Percentiles rank a stretch among this genome's conserved stretches.
Conservation (phyloP, 2,888 invertebrate genomes). For the Pollenia labialis region DNA sequence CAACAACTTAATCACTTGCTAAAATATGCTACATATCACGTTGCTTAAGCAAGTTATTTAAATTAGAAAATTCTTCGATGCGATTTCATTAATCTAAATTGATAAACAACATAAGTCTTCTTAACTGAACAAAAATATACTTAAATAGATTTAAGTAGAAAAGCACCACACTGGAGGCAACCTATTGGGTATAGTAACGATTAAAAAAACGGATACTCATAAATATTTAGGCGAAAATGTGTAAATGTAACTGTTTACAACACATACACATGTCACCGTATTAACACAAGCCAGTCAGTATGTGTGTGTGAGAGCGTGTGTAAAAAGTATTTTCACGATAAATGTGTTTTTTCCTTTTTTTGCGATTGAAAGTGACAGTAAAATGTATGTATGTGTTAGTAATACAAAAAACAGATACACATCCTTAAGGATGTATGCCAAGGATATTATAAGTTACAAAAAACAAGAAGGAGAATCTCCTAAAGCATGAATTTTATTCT, state of each 20-base stretch:
- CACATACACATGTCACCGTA: neutral
- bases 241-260: constrained; percentile 27
- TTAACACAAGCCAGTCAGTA: too few relatives aligned
- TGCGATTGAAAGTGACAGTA: constrained; percentile 62
- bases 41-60: too few relatives aligned
- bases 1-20: neutral
- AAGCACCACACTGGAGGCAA: constrained; percentile 3
- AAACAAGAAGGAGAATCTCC: constrained; percentile 46
- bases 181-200: neutral
- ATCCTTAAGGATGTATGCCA: constrained; percentile 71
- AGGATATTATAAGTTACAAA: constrained; percentile 64
- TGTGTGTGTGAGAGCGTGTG: neutral
- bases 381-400: constrained; percentile 55
- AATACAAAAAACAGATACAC: constrained; percentile 52
- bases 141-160: neutral
- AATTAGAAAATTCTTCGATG: neutral
- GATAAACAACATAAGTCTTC: neutral
- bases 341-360: constrained; percentile 16
- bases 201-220: constrained; percentile 22
- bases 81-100: too few relatives aligned
- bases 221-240: constrained; percentile 16
- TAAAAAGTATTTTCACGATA: neutral
- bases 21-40: too few relatives aligned
- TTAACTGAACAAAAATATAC: neutral
- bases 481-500: constrained; percentile 63